Conservation (phyloP, 2,888 invertebrate species). For the Epirrita christyi region DNA sequence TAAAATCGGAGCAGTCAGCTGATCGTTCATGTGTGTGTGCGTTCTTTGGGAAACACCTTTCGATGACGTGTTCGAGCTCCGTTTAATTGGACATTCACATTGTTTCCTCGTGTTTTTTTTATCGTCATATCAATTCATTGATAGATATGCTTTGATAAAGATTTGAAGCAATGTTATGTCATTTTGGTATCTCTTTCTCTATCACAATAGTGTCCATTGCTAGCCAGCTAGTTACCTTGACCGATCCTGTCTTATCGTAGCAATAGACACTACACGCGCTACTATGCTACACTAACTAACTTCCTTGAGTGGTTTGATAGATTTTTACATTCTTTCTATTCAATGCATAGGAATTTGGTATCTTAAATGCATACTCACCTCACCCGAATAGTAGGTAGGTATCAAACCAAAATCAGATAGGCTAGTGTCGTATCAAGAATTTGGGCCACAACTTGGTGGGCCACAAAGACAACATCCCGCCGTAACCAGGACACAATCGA, state of each 20-base stretch:
- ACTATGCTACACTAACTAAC: no score
- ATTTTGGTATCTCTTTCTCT: neutral
- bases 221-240: no score
- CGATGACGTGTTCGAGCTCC: constrained; percentile 82
- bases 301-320: neutral
- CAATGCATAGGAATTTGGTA: neutral
- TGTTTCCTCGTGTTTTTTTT: constrained; percentile 75
- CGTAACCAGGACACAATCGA: no score
- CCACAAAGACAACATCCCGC: no score
- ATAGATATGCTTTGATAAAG: constrained; percentile 54
- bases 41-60: constrained; percentile 85
- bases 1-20: constrained; percentile 85
- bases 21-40: constrained; percentile 74
- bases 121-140: constrained; percentile 42
- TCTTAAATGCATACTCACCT: no score
- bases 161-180: constrained; percentile 42
- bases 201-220: no score
- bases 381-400: no score
- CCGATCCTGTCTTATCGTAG: no score
- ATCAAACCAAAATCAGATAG: no score
- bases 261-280: no score
- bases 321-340: neutral
- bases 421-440: no score
- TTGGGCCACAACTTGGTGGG: no score
- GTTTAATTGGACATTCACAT: constrained; percentile 84